Percentiles rank a stretch among this genome's conserved stretches.
Evolutionary conservation across 2,113 vertebrate species (phyloP).

Genomic region (Colaptes auratus): DNA sequence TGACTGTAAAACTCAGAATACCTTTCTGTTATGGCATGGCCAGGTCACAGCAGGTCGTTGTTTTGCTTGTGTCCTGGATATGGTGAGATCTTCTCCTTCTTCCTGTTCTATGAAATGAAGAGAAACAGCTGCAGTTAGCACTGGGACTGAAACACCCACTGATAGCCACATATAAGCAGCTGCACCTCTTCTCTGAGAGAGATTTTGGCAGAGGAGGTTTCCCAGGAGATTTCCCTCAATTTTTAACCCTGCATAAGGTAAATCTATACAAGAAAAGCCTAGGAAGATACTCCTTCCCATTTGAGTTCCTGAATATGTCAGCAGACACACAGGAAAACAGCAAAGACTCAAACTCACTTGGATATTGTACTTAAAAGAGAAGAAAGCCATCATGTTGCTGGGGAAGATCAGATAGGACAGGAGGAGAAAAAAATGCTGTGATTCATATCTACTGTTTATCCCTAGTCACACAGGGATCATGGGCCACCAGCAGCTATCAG

Average conservation of each 20-base stretch:
- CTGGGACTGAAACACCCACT: not conserved
- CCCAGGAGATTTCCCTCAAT: not conserved
- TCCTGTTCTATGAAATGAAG: not conserved
- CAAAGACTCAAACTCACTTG: not conserved
- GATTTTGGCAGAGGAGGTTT: not conserved
- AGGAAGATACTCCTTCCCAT: not conserved
- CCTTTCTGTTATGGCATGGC: accelerated
- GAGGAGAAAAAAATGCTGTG: not conserved
- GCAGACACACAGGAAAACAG: not conserved
- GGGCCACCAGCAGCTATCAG: not conserved
- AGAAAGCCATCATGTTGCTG: not conserved
- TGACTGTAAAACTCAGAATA: not conserved
- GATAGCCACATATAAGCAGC: not conserved
- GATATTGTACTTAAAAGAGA: accelerated
- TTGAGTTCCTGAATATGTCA: not conserved
- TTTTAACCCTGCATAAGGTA: not conserved
- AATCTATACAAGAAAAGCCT: not conserved
- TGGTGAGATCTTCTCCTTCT: not conserved
- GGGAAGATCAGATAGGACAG: not conserved
- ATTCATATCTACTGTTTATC: accelerated
- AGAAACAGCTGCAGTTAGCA: not conserved
- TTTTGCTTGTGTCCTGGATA: not conserved
- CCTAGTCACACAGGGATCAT: not conserved
- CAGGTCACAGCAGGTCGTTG: not conserved
- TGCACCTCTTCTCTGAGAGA: not conserved